Conservation (phyloP, 1,140 invertebrate species). For the Bombus vancouverensis region DNA sequence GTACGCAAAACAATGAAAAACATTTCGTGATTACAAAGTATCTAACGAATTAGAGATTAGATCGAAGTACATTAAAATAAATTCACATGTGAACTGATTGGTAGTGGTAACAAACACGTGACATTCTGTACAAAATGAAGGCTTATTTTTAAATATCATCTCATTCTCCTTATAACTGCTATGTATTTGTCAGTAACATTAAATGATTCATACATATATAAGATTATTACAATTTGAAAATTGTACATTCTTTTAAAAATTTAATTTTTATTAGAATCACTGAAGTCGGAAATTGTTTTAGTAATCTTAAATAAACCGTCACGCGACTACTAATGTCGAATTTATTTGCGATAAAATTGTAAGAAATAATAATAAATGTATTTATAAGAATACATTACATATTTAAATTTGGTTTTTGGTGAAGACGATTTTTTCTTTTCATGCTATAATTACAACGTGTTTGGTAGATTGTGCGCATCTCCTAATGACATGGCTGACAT, state of each 20-base stretch:
- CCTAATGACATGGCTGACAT: neutral
- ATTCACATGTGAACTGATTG: constrained; percentile 25
- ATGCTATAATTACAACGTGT: neutral
- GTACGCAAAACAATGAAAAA: constrained; percentile 15
- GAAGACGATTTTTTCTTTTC: neutral
- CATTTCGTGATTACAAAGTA: constrained; percentile 33
- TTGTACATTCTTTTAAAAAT: neutral
- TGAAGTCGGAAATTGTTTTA: neutral
- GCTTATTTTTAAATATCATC: neutral
- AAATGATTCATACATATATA: neutral
- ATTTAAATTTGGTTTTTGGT: neutral
- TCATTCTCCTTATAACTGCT: neutral
- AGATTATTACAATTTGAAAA: neutral
- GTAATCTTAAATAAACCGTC: neutral
- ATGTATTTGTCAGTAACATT: neutral
- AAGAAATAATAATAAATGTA: neutral
- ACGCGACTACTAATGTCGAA: neutral
- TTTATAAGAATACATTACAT: neutral
- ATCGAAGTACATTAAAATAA: constrained; percentile 32
- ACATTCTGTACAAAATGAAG: neutral
- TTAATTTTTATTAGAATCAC: neutral
- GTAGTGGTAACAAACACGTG: constrained; percentile 38
- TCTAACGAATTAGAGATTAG: constrained; percentile 18
- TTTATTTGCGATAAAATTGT: neutral
- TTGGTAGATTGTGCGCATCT: neutral